Evolutionary conservation across 2,888 invertebrate species (phyloP), one percentile per base, ranked within the genome.

Genomic region (Exocentrus adspersus): DNA sequence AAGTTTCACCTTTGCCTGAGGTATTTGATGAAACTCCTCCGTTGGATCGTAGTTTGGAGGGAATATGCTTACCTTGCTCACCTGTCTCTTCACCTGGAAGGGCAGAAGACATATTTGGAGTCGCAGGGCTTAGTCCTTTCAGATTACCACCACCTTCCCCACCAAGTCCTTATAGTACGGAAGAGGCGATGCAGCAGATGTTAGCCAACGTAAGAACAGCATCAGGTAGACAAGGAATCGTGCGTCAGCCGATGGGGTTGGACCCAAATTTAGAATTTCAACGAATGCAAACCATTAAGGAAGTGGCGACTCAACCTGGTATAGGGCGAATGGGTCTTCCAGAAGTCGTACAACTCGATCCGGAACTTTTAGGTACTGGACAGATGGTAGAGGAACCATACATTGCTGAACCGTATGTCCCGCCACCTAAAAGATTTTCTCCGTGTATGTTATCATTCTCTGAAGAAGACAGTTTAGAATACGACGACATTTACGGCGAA

Each of bases 91-190:
- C 24, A 2, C 28, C 48, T 2, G n/a, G 48, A 12, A 24, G 10
- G 6, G 53, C 19, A 0, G 32, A 53, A 2, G 51, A 51, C 6
- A 21, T 53, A 20, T 53, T 53, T 7, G 20, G 41, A 2, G 12
- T 7, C 2, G 37, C 41, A 1, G 53, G 53, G 7, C 6, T 53
- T 14, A 24, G 54, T 6, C 42, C 42, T 1, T 24, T 43, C 1
- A 52, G 14, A 7, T 17, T 17, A 14, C 28, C 54, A n/a, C 21
- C 43, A 16, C 54, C 54, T 4, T 54, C 54, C 17, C 54, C 54
- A 10, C 54, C 54, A 4, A 54, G 54, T 43, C 54, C 54, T 5
- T 9, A 28, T 10, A 48, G 48, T 4, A 48, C 48, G 9, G 28
- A 48, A 2, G 48, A 2, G 14, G 54, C 21, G n/a, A 54, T 54